These are phyloP conservation scores for Ctenodactylus gundi DNA, from an alignment of 2,113 vertebrate species.

Conservation along the genomic window DNA sequence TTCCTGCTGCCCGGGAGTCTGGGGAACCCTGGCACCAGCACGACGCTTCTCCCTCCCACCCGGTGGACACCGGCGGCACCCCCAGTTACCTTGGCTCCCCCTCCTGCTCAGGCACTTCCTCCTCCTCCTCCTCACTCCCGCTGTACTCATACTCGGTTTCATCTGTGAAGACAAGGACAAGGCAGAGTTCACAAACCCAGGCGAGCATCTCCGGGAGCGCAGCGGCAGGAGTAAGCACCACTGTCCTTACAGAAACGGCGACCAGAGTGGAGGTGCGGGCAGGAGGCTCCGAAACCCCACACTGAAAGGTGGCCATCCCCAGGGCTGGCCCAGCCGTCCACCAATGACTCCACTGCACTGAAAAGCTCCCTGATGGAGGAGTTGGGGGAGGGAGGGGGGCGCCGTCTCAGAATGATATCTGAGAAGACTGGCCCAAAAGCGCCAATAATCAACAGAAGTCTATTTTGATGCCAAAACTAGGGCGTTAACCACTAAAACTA, in stretches of 20 bases:
- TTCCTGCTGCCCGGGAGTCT: not conserved
- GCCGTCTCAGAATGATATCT: rapidly evolving
- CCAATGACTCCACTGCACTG: rapidly evolving
- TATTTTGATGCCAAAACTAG: not conserved
- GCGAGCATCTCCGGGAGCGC: not conserved
- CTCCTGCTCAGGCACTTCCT: conserved; percentile 97
- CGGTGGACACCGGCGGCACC: not conserved
- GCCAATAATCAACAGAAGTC: not conserved
- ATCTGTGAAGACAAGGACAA: conserved; percentile 83
- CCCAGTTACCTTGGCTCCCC: conserved; percentile 95
- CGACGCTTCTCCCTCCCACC: not conserved
- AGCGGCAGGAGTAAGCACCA: not conserved
- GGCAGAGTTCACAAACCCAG: not conserved
- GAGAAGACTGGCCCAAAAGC: not conserved
- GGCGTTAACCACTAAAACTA: not conserved
- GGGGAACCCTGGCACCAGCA: not conserved
- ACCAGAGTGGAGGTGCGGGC: rapidly evolving
- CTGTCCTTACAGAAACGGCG: not conserved
- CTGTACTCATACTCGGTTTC: conserved; percentile 99
- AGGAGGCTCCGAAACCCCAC: not conserved
- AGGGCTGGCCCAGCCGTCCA: too few species aligned
- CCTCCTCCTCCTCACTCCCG: conserved; percentile 98
- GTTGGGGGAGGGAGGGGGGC: too few species aligned
- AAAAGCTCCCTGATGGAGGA: rapidly evolving
- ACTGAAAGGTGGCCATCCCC: rapidly evolving